Evolutionary conservation across 2,888 invertebrate genomes (phyloP).

Genomic region (Eupeodes latifasciatus): DNA sequence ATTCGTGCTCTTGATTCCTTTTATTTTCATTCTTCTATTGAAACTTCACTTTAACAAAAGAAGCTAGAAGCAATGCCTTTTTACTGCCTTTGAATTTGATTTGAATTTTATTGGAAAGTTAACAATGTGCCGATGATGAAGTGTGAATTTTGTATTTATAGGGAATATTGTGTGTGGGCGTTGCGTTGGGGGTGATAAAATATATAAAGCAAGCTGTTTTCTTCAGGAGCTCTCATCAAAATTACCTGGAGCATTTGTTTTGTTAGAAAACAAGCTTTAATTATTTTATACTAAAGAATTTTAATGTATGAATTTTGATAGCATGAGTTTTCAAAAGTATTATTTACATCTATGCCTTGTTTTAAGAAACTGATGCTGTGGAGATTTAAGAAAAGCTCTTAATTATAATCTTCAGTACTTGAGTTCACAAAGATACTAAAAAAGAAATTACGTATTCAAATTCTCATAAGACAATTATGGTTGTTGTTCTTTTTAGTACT

Average conservation of each 20-base stretch:
- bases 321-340: not conserved
- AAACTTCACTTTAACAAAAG: slow-evolving; percentile 46
- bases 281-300: not conserved
- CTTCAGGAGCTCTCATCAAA: not conserved
- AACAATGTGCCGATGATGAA: slow-evolving; percentile 62
- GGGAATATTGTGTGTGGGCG: not conserved
- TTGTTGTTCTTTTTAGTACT: not conserved
- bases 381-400: slow-evolving; percentile 17
- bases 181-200: not conserved
- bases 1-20: slow-evolving; percentile 54
- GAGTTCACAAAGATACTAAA: not conserved
- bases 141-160: slow-evolving; percentile 43
- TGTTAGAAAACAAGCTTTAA: slow-evolving; percentile 39
- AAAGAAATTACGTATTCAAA: slow-evolving; percentile 51
- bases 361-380: not conserved
- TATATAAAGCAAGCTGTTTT: not conserved
- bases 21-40: slow-evolving; percentile 38
- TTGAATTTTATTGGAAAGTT: slow-evolving; percentile 70
- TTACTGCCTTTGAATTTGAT: slow-evolving; percentile 59
- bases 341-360: not conserved
- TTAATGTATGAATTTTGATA: not conserved
- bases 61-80: slow-evolving; percentile 33
- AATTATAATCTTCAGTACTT: slow-evolving; percentile 36
- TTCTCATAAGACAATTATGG: slow-evolving; percentile 47
- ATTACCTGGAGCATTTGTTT: slow-evolving; percentile 24